A percentile compares a stretch with the other conserved stretches of the same genome.
Evolutionary conservation across 2,797 vertebrate genomes (phyloP).

Genomic region (Fistularia commersonii): DNA sequence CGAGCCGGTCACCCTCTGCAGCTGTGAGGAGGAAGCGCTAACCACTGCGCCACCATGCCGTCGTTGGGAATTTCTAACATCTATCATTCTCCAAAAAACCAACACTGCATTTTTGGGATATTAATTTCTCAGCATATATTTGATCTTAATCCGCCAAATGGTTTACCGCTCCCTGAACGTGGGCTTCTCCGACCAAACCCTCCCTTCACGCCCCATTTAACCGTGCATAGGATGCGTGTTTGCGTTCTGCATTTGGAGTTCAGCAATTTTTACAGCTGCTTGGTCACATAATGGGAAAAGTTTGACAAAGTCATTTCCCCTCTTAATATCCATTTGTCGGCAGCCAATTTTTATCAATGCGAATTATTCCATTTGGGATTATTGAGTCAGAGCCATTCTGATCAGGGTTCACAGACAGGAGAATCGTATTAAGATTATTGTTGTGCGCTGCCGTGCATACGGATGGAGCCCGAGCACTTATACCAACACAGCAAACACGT

Average conservation of each 20-base stretch:
- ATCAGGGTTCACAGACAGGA: constrained; percentile 19
- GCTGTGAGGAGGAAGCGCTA: no score
- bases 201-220: no score
- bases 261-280: constrained; percentile 28
- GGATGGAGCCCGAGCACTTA: not conserved
- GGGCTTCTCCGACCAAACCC: no score
- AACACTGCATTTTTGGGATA: no score
- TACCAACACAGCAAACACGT: no score
- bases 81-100: no score
- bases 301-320: constrained; percentile 27
- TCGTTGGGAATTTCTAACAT: no score
- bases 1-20: no score
- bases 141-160: no score
- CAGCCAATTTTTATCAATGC: constrained; percentile 9
- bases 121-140: no score
- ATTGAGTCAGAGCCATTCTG: constrained; percentile 20
- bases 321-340: constrained; percentile 6
- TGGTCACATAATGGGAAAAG: constrained; percentile 38
- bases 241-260: constrained; percentile 7
- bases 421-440: constrained; percentile 1
- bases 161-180: no score
- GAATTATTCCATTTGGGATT: constrained; percentile 33
- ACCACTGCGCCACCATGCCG: no score
- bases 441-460: constrained; percentile 1
- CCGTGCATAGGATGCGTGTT: constrained; percentile 4